A percentile compares a stretch with the other conserved stretches of the same genome.
These are phyloP conservation scores for Synanthedon formicaeformis DNA, from an alignment of 2,888 invertebrate genomes.

Conservation along the genomic window DNA sequence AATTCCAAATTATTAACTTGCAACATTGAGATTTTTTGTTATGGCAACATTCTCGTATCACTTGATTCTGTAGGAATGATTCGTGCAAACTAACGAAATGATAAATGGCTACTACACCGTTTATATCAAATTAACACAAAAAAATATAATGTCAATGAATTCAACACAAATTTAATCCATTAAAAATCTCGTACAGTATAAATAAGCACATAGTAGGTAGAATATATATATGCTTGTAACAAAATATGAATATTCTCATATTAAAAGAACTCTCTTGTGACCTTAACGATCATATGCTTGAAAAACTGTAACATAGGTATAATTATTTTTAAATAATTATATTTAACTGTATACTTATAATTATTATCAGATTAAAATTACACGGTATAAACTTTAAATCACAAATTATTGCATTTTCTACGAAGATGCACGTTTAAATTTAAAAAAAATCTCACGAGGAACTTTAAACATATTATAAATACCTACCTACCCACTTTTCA, in stretches of 20 bases:
- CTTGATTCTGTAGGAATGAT: slow-evolving; percentile 68
- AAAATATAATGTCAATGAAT: neutral
- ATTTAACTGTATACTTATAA: slow-evolving; percentile 10
- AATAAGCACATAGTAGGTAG: neutral
- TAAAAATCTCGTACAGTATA: neutral
- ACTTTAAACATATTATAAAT: neutral
- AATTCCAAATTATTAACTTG: too few relatives aligned
- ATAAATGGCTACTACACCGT: slow-evolving; percentile 23
- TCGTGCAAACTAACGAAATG: slow-evolving; percentile 73
- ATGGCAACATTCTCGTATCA: neutral
- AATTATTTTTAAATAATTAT: slow-evolving; percentile 12
- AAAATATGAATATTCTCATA: neutral
- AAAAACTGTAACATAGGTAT: slow-evolving; percentile 1
- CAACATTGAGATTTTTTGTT: neutral
- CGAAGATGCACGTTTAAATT: slow-evolving; percentile 1
- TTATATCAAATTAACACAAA: neutral
- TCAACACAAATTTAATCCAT: neutral
- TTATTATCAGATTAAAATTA: slow-evolving; percentile 9
- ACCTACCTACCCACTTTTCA: neutral
- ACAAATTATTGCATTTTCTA: slow-evolving; percentile 21
- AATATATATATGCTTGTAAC: neutral
- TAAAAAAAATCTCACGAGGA: neutral
- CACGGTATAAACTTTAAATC: slow-evolving; percentile 17
- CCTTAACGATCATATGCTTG: neutral
- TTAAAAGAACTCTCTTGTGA: neutral